These are phyloP conservation scores for Oxyura jamaicensis DNA, from an alignment of 2,113 vertebrate species.

Conservation along the genomic window DNA sequence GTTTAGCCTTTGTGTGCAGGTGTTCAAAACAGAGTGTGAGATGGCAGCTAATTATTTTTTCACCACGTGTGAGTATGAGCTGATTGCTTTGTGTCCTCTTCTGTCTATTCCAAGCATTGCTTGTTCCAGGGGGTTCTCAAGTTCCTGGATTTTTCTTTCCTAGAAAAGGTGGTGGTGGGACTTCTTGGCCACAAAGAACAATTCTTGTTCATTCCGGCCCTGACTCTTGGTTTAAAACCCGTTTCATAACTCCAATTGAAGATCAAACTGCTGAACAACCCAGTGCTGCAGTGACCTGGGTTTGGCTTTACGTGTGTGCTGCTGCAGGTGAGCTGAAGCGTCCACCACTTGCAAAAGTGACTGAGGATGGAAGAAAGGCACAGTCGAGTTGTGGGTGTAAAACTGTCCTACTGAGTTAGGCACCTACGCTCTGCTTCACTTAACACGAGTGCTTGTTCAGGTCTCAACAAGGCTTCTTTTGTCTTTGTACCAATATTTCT, in stretches of 20 bases:
- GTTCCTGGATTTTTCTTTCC: background rate
- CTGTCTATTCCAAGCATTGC: background rate
- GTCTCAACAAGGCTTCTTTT: background rate
- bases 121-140: background rate
- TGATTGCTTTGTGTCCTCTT: accelerated
- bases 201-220: background rate
- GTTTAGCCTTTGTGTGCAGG: slow-evolving; percentile 24
- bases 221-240: background rate
- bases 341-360: background rate
- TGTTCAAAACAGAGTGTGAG: background rate
- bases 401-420: background rate
- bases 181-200: background rate
- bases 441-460: background rate
- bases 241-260: background rate
- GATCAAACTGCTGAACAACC: background rate
- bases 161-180: background rate
- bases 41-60: background rate
- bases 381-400: background rate
- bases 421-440: background rate
- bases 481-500: background rate
- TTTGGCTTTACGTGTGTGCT: accelerated
- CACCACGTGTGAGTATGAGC: background rate
- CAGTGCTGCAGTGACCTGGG: background rate
- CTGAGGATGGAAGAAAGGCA: background rate
- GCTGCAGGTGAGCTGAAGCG: background rate